Evolutionary conservation across 2,888 invertebrate species (phyloP).

Genomic region (Gordius sp.): DNA sequence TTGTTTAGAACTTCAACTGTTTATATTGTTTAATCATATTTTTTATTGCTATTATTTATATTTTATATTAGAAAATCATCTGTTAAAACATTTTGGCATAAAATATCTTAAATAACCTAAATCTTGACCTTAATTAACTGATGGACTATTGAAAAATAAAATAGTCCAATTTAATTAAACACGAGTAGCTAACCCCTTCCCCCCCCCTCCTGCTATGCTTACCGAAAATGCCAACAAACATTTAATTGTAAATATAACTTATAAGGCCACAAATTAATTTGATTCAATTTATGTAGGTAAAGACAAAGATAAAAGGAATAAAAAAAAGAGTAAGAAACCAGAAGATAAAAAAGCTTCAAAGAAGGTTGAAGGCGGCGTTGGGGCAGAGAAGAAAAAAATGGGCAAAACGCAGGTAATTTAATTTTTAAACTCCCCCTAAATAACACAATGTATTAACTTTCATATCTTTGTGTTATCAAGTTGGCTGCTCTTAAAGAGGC

Average conservation of each 20-base stretch:
- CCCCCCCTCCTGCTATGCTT: no score
- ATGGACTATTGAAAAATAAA: no score
- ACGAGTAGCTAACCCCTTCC: no score
- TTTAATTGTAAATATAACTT: background rate
- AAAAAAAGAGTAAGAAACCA: slow-evolving; percentile 17
- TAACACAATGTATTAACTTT: background rate
- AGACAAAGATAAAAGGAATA: slow-evolving; percentile 6
- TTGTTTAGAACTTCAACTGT: no score
- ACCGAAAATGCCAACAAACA: no score
- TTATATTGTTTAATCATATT: background rate
- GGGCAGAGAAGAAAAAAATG: slow-evolving; percentile 18
- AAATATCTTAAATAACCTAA: background rate
- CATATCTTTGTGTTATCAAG: slow-evolving; percentile 20
- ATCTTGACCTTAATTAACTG: no score
- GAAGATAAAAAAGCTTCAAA: background rate
- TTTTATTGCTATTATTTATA: background rate
- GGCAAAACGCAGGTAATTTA: background rate
- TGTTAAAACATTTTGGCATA: no score
- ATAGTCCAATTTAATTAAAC: no score
- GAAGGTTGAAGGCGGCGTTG: background rate
- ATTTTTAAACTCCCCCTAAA: slow-evolving; percentile 14
- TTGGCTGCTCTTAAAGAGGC: slow-evolving; percentile 28
- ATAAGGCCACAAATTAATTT: background rate
- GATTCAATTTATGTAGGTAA: background rate
- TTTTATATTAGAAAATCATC: background rate